phyloP scores from a whole-genome alignment of 1,140 invertebrate species.

The Neuroterus valhalla region DNA sequence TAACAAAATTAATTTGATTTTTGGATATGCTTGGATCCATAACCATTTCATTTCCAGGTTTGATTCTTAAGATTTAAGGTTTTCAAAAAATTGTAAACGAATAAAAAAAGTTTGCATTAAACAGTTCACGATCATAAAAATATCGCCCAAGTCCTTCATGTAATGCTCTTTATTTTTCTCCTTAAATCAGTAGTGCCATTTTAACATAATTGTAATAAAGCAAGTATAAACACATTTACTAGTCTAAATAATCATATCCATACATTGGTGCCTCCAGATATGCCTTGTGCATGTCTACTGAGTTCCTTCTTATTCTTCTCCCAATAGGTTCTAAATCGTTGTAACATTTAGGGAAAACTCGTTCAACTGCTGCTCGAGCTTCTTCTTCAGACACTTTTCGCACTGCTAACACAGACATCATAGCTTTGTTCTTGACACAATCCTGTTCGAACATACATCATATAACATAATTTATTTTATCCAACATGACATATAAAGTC shows the following conservation, averaged over 20 bases:
- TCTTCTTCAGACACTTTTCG: conserved; percentile 83
- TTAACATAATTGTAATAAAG: neutral
- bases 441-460: conserved; percentile 76
- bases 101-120: too few species aligned
- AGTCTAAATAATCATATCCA: conserved; percentile 81
- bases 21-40: too few species aligned
- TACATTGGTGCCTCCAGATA: conserved; percentile 86
- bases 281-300: conserved; percentile 84
- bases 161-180: too few species aligned
- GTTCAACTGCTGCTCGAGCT: conserved; percentile 86
- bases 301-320: conserved; percentile 85
- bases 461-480: conserved; percentile 29
- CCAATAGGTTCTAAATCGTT: conserved; percentile 95
- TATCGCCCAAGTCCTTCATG: too few species aligned
- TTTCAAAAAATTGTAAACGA: too few species aligned
- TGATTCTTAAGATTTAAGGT: too few species aligned
- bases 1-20: too few species aligned
- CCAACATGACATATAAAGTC: too few species aligned
- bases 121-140: too few species aligned
- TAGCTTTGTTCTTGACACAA: conserved; percentile 93
- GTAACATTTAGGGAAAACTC: conserved; percentile 95
- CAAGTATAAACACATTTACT: neutral
- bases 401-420: conserved; percentile 87
- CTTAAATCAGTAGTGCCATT: neutral
- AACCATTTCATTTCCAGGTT: too few species aligned